Percentiles rank a stretch among this genome's conserved stretches.
phyloP scores from a whole-genome alignment of 2,888 invertebrate genomes.

The Axea sp. region DNA sequence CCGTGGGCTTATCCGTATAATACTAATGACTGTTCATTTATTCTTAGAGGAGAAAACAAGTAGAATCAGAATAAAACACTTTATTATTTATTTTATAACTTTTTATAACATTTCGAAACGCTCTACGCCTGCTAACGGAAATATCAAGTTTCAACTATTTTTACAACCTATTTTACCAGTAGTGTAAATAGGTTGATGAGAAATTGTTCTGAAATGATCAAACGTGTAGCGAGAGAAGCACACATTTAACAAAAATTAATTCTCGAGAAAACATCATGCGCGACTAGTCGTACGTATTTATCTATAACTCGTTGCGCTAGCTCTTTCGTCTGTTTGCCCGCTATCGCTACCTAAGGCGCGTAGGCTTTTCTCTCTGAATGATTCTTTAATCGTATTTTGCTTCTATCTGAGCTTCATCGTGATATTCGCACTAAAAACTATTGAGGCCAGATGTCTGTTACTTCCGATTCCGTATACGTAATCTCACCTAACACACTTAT shows the following conservation, averaged over 20 bases:
- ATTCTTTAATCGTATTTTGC: slow-evolving; percentile 49
- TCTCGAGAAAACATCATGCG: slow-evolving; percentile 7
- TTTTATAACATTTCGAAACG: too few species aligned
- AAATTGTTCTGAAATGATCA: too few species aligned
- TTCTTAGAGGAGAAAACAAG: too few species aligned
- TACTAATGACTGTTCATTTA: background rate
- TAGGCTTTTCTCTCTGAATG: slow-evolving; percentile 39
- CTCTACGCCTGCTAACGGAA: too few species aligned
- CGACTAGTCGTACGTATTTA: slow-evolving; percentile 25
- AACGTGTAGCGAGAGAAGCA: too few species aligned
- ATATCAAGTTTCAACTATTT: too few species aligned
- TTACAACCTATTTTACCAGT: too few species aligned
- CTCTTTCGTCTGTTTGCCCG: slow-evolving; percentile 26
- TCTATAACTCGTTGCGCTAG: slow-evolving; percentile 43
- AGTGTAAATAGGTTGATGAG: too few species aligned
- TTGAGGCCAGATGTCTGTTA: slow-evolving; percentile 73
- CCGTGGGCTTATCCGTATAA: background rate
- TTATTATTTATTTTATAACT: too few species aligned
- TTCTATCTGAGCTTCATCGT: slow-evolving; percentile 50
- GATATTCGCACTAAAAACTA: slow-evolving; percentile 73
- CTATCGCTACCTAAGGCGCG: slow-evolving; percentile 44
- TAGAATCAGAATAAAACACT: too few species aligned
- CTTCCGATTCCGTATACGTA: slow-evolving; percentile 56
- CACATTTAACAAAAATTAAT: slow-evolving; percentile 24
- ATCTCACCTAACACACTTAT: slow-evolving; percentile 44